phyloP scores from a whole-genome alignment of 2,888 invertebrate genomes.

The Sinodicranocentrus sp. region DNA sequence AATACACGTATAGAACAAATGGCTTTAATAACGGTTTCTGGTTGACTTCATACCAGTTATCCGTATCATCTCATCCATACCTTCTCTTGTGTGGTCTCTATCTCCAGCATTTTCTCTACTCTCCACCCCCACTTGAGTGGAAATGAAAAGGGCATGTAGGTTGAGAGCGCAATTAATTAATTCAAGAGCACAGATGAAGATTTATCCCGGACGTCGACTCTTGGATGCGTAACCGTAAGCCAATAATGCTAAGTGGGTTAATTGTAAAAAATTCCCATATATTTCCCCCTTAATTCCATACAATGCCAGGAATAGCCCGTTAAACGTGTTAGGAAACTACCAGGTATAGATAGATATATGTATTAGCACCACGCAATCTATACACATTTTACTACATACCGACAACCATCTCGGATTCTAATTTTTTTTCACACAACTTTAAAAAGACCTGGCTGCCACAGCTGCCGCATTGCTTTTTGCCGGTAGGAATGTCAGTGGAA shows the following conservation, averaged over 20 bases:
- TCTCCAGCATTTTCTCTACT: neutral
- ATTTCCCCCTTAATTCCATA: too few relatives aligned
- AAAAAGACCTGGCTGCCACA: neutral
- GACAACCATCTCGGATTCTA: too few relatives aligned
- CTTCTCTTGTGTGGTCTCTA: too few relatives aligned
- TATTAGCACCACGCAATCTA: too few relatives aligned
- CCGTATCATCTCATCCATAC: neutral
- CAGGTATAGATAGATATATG: too few relatives aligned
- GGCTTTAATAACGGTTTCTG: neutral
- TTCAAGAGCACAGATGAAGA: slow-evolving; percentile 18
- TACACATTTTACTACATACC: too few relatives aligned
- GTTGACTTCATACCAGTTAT: neutral
- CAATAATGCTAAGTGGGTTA: slow-evolving; percentile 50
- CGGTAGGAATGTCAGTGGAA: neutral
- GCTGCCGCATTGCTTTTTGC: neutral
- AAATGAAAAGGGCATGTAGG: neutral
- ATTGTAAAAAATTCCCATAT: neutral
- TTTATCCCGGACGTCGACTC: neutral
- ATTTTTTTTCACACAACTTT: neutral
- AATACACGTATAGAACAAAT: neutral
- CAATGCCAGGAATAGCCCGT: too few relatives aligned
- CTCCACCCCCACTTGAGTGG: neutral
- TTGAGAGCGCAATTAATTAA: slow-evolving; percentile 15
- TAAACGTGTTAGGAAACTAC: too few relatives aligned
- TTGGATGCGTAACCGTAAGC: slow-evolving; percentile 1